Evolutionary conservation across 2,888 invertebrate genomes (phyloP).

Genomic region (Xestia rhomboidea): DNA sequence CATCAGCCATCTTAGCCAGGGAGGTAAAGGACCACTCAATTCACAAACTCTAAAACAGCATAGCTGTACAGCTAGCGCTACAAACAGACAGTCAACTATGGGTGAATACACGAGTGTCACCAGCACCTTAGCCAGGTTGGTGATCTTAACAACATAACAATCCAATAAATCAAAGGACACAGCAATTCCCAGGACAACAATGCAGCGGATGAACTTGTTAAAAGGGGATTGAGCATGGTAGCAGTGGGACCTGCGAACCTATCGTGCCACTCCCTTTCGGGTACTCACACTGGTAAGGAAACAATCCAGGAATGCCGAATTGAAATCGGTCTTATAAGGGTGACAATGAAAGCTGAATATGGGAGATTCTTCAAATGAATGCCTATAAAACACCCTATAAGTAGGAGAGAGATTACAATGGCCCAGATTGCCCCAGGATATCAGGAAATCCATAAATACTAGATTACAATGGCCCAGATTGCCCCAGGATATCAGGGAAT

Average conservation of each 20-base stretch:
- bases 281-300: neutral
- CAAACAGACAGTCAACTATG: neutral
- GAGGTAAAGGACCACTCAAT: too few species aligned
- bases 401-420: too few species aligned
- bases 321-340: too few species aligned
- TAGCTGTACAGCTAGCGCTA: neutral
- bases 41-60: neutral
- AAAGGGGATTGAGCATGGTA: neutral
- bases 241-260: neutral
- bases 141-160: too few species aligned
- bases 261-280: neutral
- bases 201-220: neutral
- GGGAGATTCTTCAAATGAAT: too few species aligned
- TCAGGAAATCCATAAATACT: too few species aligned
- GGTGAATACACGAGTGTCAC: neutral
- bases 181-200: neutral
- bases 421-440: neutral
- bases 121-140: neutral
- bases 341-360: too few species aligned
- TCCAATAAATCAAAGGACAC: neutral
- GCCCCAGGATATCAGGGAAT: neutral
- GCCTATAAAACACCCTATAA: too few species aligned
- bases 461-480: too few species aligned
- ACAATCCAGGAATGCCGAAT: too few species aligned
- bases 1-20: too few species aligned